Base-by-base conservation (phyloP, 37 sponge, comb jelly and placozoan genomes). In the Dysidea cf. avara region DNA sequence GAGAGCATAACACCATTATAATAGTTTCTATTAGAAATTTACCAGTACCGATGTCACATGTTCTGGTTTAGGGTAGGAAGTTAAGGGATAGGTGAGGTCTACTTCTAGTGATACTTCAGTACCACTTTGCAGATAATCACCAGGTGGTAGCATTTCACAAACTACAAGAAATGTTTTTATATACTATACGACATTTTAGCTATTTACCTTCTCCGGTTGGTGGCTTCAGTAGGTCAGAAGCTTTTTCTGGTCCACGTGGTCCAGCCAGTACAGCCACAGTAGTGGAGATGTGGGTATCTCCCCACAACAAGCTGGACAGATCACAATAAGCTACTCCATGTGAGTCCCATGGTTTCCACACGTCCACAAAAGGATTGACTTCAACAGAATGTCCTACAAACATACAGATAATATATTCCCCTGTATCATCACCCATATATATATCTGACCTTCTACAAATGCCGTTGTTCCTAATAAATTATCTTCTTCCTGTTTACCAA, bases 281-380 rank as follows among this genome's bases (percentile, higher is more conserved):
- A 28, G 85, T n/a, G 37, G 77, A 61, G 54, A 87, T 49, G 35
- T 65, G 21, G 6, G 66, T 66, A 28, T 81, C 74, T 50, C 92
- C 96, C 0, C 37, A 20, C 35, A 91, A 74, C 26, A 95, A 57
- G 0, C 59, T 64, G 28, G 83, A 77, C 33, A 95, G 83, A 69
- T 95, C 92, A 37, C 85, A 60, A 13, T 25, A 58, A 16, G 92
- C 92, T 47, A 87, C 73, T 0, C 96, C 96, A 76, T 67, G 90
- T 0, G 88, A 81, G 40, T 59, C 62, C 68, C 69, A 70, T 2
- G 81, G 68, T 13, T 39, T 77, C 53, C 48, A 38, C 37, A 21
- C 50, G 16, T 65, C 71, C 56, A 56, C 64, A 49, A 68, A 76
- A 39, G 88, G 61, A 61, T 76, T 63, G 26, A 47, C 57, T 25